phyloP scores from a whole-genome alignment of 2,113 vertebrate species.

The Columbina picui region DNA sequence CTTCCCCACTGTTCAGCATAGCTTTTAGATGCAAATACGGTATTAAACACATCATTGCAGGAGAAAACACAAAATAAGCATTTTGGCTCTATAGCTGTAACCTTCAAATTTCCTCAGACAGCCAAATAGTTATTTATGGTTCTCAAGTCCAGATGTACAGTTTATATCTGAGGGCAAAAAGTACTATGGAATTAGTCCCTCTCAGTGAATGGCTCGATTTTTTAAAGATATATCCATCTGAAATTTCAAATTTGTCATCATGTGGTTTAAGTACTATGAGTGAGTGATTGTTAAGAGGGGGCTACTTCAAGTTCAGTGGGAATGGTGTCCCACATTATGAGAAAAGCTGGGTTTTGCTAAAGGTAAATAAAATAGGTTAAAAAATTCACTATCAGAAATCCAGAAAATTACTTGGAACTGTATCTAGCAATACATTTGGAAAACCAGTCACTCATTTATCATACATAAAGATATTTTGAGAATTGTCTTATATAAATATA shows the following conservation, averaged over 20 bases:
- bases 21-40: neutral
- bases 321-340: neutral
- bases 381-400: neutral
- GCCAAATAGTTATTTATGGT: neutral
- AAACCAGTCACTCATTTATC: neutral
- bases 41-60: neutral
- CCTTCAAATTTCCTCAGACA: neutral
- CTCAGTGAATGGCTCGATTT: neutral
- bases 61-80: neutral
- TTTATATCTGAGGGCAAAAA: neutral
- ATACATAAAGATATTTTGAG: neutral
- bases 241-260: neutral
- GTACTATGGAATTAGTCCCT: neutral
- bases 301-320: neutral
- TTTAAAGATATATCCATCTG: neutral
- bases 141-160: neutral
- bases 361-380: neutral
- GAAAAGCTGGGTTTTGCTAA: neutral
- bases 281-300: neutral
- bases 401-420: neutral
- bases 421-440: neutral
- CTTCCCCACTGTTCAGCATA: neutral
- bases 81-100: neutral
- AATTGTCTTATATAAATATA: neutral
- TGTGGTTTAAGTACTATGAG: neutral